Evolutionary conservation across 2,888 invertebrate genomes (phyloP).

Genomic region (Microctonus aethiopoides): DNA sequence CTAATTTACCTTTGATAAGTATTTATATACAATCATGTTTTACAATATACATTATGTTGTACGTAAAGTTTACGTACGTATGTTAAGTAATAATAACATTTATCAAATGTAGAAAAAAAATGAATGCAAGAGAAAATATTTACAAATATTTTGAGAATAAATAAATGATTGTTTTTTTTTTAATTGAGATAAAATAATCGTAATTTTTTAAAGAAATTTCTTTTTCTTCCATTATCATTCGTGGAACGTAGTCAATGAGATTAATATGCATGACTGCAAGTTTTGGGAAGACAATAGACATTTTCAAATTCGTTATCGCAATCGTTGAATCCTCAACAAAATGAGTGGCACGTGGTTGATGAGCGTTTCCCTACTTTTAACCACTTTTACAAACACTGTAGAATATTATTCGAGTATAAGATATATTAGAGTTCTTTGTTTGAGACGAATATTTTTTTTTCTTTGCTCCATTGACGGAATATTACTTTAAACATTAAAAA

Average conservation of each 20-base stretch:
- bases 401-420: background rate
- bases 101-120: no score
- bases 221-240: background rate
- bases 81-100: no score
- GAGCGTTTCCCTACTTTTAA: background rate
- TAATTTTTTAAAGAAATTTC: background rate
- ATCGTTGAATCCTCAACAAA: background rate
- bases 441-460: no score
- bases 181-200: no score
- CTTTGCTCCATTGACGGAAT: no score
- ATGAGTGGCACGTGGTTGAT: background rate
- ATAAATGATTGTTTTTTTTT: no score
- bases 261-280: background rate
- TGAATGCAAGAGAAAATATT: background rate
- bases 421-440: no score
- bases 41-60: no score
- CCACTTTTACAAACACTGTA: background rate
- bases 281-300: background rate
- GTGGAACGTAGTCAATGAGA: background rate
- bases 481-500: no score
- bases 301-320: constrained; percentile 6
- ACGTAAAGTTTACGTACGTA: no score
- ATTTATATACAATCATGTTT: no score
- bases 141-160: background rate
- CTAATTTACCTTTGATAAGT: constrained; percentile 27